Percentiles rank a stretch among this genome's conserved stretches.
These are phyloP conservation scores for Oreotrochilus melanogaster DNA, from an alignment of 2,113 vertebrate genomes.

Conservation along the genomic window DNA sequence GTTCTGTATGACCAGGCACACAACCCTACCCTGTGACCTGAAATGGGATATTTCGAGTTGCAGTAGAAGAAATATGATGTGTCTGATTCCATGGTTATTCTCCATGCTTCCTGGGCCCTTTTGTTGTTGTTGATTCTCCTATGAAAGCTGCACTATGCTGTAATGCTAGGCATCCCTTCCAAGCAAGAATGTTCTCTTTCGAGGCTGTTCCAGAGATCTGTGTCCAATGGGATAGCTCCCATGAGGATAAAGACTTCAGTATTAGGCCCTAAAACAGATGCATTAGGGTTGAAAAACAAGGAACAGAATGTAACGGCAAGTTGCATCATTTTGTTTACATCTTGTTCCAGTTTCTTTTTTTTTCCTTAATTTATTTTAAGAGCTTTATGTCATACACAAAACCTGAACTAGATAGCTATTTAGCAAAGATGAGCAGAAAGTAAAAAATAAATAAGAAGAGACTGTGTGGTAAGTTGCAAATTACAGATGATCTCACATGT, in stretches of 20 bases:
- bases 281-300: background rate
- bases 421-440: background rate
- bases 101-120: background rate
- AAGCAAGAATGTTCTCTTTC: background rate
- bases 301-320: slow-evolving; percentile 34
- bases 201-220: background rate
- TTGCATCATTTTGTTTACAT: slow-evolving; percentile 26
- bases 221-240: background rate
- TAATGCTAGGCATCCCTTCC: background rate
- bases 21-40: background rate
- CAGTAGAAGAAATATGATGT: background rate
- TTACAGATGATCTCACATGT: background rate
- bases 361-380: slow-evolving; percentile 43
- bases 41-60: background rate
- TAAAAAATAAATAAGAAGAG: background rate
- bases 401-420: background rate
- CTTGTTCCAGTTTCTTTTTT: slow-evolving; percentile 19
- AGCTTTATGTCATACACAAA: slow-evolving; percentile 26
- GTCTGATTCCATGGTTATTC: background rate
- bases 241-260: background rate
- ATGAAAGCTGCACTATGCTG: background rate
- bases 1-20: background rate
- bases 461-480: background rate
- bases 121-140: background rate
- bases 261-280: background rate